Base-by-base conservation (phyloP, 2,888 invertebrate genomes). In the Leistus spinibarbis region DNA sequence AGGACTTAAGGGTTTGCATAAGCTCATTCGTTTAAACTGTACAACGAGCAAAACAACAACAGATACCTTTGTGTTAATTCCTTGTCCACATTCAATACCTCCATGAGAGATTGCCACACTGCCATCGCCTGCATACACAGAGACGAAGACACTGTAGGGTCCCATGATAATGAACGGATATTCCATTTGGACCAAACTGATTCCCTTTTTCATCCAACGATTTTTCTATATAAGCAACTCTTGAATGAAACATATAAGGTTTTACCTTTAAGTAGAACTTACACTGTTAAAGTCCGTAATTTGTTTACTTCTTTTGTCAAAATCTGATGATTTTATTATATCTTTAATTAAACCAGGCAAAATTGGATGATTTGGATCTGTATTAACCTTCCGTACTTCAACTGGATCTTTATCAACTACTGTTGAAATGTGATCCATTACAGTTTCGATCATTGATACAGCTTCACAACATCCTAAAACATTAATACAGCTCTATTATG, bases 31-130 rank as follows among this genome's bases (percentile, higher is more conserved):
- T n/a, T n/a, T n/a, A n/a, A n/a, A n/a, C n/a, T n/a, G n/a, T n/a
- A n/a, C n/a, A n/a, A n/a, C n/a, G n/a, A n/a, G n/a, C n/a, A n/a
- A n/a, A n/a, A n/a, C n/a, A n/a, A n/a, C n/a, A n/a, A n/a, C n/a
- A n/a, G n/a, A 17, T 79, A 87, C 90, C 88, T 94, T 95, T 0
- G 94, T 94, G 78, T 95, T 92, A 64, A 94, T 88, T 9, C 95
- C 95, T 86, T 96, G 96, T 0, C 96, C 96, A 81, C 92, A 90
- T 86, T 94, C 93, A 24, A 92, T 86, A 1, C 92, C 93, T 13
- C 92, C 92, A 79, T 94, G 93, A 1, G 89, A 86, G 5, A 95
- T 86, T 0, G 90, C 88, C 0, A 96, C 92, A 0, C 91, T 89
- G 0, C 91, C 94, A 82, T 94, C 93, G 1, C 89, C 88, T 20